Percentiles rank a stretch among this genome's conserved stretches.
Evolutionary conservation across 2,888 invertebrate genomes (phyloP).

Genomic region (Pogonocherus hispidulus): DNA sequence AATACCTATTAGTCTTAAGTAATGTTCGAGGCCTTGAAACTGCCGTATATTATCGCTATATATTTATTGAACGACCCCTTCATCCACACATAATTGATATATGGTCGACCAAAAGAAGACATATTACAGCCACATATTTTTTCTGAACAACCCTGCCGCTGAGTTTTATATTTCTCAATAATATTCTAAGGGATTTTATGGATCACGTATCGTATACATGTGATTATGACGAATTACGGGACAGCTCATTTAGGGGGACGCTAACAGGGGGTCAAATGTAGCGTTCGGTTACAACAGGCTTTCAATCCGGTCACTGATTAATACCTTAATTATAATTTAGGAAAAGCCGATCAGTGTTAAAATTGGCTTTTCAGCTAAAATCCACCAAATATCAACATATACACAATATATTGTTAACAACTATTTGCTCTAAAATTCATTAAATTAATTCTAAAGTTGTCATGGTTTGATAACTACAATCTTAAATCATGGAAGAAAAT

Average conservation of each 20-base stretch:
- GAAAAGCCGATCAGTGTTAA: background rate
- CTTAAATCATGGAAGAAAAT: too few species aligned
- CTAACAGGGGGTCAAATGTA: background rate
- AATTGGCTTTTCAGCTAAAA: background rate
- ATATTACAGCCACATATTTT: background rate
- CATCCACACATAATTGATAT: constrained; percentile 1
- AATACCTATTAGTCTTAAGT: background rate
- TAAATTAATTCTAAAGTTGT: too few species aligned
- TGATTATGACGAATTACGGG: background rate
- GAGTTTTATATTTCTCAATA: background rate
- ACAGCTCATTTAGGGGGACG: background rate
- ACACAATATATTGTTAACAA: too few species aligned
- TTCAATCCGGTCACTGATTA: background rate
- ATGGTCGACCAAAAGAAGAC: background rate
- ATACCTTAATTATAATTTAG: background rate
- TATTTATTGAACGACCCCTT: background rate
- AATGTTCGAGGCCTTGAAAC: background rate
- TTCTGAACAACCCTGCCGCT: background rate
- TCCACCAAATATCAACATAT: too few species aligned
- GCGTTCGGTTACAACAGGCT: background rate
- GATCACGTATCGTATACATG: background rate
- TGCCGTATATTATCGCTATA: too few species aligned
- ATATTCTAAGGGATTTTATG: background rate
- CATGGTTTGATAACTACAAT: too few species aligned
- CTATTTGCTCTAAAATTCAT: too few species aligned